Evolutionary conservation across 2,797 vertebrate species (phyloP).

Genomic region (Crocodylus rhombifer): DNA sequence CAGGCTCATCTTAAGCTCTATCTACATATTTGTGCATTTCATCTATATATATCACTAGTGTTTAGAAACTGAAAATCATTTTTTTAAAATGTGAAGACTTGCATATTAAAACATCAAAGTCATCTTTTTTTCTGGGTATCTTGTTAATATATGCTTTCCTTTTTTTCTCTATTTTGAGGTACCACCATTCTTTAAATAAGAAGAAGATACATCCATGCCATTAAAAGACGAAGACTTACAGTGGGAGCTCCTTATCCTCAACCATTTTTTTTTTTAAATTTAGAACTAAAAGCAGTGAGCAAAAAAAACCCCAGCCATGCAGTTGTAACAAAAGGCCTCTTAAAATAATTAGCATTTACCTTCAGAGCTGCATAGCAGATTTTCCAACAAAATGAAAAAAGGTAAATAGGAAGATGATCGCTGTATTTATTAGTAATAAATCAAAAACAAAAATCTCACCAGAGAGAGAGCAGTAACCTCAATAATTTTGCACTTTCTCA

Average conservation of each 20-base stretch:
- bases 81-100: background rate
- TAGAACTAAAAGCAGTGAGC: background rate
- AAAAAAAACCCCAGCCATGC: rapidly evolving
- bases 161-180: background rate
- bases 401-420: background rate
- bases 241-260: background rate
- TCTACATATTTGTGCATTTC: background rate
- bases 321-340: background rate
- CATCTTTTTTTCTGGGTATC: background rate
- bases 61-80: background rate
- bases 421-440: background rate
- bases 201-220: background rate
- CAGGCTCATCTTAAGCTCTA: background rate
- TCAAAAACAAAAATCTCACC: background rate
- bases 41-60: background rate
- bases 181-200: background rate
- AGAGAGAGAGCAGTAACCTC: background rate
- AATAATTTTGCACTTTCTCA: background rate
- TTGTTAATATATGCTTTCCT: background rate
- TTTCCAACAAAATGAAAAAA: background rate
- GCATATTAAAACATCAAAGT: background rate
- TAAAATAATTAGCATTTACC: background rate
- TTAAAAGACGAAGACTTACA: background rate
- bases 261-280: background rate
- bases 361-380: background rate